These are phyloP conservation scores for Oenanthe oenanthe DNA, from an alignment of 2,113 vertebrate species.

Conservation along the genomic window DNA sequence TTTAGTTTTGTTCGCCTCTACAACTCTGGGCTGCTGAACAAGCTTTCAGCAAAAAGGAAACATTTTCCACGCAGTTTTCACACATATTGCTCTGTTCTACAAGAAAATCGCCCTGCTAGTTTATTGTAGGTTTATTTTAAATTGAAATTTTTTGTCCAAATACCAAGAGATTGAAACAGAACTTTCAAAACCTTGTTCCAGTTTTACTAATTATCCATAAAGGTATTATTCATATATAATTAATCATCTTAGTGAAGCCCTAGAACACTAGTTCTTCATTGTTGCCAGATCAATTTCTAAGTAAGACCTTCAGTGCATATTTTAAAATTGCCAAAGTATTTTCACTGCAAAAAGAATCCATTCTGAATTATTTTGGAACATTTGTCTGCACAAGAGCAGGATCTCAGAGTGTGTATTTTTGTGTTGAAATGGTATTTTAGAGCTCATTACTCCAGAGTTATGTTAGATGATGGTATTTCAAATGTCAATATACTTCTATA, in stretches of 20 bases:
- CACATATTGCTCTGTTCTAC: not conserved
- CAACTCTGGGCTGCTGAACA: rapidly evolving
- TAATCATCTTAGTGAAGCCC: not conserved
- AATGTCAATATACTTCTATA: not conserved
- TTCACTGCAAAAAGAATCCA: not conserved
- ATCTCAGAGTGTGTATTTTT: not conserved
- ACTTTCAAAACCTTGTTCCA: not conserved
- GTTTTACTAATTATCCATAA: not conserved
- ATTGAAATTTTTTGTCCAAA: not conserved
- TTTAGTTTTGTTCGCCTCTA: not conserved
- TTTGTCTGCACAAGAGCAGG: not conserved
- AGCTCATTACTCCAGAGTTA: not conserved
- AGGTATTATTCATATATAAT: not conserved
- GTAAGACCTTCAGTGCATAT: not conserved
- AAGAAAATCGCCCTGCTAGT: not conserved
- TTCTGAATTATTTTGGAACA: not conserved
- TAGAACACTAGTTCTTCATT: not conserved
- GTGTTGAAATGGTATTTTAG: not conserved
- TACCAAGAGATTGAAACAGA: not conserved
- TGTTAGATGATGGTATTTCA: not conserved
- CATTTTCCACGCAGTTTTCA: not conserved
- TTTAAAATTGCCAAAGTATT: not conserved
- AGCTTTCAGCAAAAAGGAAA: not conserved
- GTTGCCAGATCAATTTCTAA: not conserved
- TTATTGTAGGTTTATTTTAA: not conserved